Base-by-base conservation (phyloP, 2,888 invertebrate species). In the Ichneumoninae sp. region DNA sequence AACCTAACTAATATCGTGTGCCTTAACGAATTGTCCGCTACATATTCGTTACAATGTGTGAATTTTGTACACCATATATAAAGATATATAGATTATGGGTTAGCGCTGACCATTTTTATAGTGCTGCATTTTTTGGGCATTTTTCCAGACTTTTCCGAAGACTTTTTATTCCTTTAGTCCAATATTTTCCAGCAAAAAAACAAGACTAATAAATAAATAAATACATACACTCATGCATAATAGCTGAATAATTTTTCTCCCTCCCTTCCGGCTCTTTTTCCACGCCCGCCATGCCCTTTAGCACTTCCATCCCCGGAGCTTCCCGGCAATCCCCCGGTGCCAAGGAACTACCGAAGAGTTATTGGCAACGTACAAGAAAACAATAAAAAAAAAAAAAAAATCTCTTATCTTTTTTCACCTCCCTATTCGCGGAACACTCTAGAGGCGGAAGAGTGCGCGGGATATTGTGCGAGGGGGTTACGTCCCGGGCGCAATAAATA, bases 321-420 rank as follows among this genome's bases (percentile, higher is more conserved):
- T 33, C 8, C 5, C 36, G 36, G 22, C 1, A 19, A 1, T 36
- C 13, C 36, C 22, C 40, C 30, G 26, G 16, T 40, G 16, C 26
- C 60, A 30, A 60, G 30, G 30, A 60, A 60, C 60, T 30, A 30
- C 60, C 60, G 30, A 10, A 30, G 60, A 60, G 30, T 60, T 60
- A 30, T 60, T 5, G 30, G 60, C 60, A 30, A 8, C 13, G 30
- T 22, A 60, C 1, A 33, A 30, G 30, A 16, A 1, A 2, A n/a
- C 0, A n/a, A 33, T 1, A 13, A 33, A 3, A 13, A 60, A 60
- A 60, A 30, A 30, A 13, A 7, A 8, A 30, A 6, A 30, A 30
- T 33, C 26, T 57, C 1, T 10, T 3, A 10, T 30, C 19, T 16
- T 60, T 26, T 60, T 63, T 63, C 30, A 16, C 16, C 30, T 30